These are phyloP conservation scores for Agonopterix subpropinquella DNA, from an alignment of 2,888 invertebrate species.

Conservation along the genomic window DNA sequence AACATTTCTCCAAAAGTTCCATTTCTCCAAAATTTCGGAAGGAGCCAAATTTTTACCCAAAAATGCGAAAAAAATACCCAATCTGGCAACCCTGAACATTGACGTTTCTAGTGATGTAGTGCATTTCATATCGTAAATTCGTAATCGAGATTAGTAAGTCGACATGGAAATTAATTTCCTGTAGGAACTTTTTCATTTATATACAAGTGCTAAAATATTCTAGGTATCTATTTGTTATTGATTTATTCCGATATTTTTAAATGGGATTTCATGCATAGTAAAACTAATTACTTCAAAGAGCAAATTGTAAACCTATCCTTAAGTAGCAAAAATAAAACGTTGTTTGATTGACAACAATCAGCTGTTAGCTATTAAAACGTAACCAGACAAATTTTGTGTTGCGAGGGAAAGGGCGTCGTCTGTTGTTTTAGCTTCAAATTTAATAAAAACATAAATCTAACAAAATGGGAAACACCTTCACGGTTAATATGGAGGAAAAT, in stretches of 20 bases:
- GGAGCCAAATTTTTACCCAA: no score
- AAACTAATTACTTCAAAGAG: no score
- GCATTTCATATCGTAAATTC: not conserved
- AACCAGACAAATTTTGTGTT: not conserved
- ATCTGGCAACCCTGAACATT: no score
- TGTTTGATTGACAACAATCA: slow-evolving; percentile 9
- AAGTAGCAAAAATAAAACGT: slow-evolving; percentile 10
- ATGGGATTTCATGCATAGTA: not conserved
- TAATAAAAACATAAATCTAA: slow-evolving; percentile 5
- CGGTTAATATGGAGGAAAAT: slow-evolving; percentile 80
- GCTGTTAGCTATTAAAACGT: slow-evolving; percentile 7
- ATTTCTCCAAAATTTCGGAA: no score
- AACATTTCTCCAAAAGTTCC: no score
- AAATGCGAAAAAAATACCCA: no score
- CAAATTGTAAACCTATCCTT: no score
- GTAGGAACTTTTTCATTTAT: not conserved
- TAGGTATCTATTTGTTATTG: not conserved
- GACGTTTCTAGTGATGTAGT: slow-evolving; percentile 8
- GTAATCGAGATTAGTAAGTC: not conserved
- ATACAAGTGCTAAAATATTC: not conserved
- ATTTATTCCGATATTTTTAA: not conserved
- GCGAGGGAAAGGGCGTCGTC: slow-evolving; percentile 6
- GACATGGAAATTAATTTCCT: not conserved
- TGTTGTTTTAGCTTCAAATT: slow-evolving; percentile 11
- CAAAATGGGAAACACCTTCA: slow-evolving; percentile 73